A percentile compares a stretch with the other conserved stretches of the same genome.
These are phyloP conservation scores for Spodoptera picta DNA, from an alignment of 2,888 invertebrate species.

Conservation along the genomic window DNA sequence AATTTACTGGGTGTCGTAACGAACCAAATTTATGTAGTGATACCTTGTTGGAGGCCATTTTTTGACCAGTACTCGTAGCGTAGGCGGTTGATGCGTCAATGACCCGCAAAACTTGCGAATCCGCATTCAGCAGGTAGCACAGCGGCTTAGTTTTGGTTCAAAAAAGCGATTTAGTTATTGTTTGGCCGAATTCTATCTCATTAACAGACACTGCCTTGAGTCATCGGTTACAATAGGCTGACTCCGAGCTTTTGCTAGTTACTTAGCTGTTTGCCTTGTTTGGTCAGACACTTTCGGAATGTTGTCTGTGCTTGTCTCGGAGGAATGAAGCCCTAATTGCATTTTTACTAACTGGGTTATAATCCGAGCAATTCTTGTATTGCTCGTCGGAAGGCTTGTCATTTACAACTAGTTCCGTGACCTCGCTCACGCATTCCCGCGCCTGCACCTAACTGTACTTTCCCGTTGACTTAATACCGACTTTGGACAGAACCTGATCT, in stretches of 20 bases:
- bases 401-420: constrained; percentile 89
- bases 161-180: constrained; percentile 66
- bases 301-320: constrained; percentile 36
- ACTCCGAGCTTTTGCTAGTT: constrained; percentile 27
- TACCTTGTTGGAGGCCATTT: constrained; percentile 59
- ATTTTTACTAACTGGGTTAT: constrained; percentile 66
- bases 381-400: constrained; percentile 85
- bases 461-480: constrained; percentile 88
- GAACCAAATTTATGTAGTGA: constrained; percentile 50
- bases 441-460: constrained; percentile 89
- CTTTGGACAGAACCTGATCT: constrained; percentile 88
- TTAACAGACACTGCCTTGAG: constrained; percentile 48
- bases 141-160: constrained; percentile 66
- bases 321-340: constrained; percentile 47
- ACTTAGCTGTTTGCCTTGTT: constrained; percentile 39
- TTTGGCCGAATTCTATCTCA: constrained; percentile 59
- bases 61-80: constrained; percentile 78
- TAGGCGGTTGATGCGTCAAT: constrained; percentile 87
- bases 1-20: constrained; percentile 45
- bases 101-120: constrained; percentile 87
- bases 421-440: constrained; percentile 89
- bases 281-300: constrained; percentile 46
- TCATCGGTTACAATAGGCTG: constrained; percentile 45
- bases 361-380: constrained; percentile 78
- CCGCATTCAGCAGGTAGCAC: constrained; percentile 84